Evolutionary conservation across 2,797 vertebrate genomes (phyloP).

Genomic region (Eutrigla gurnardus): DNA sequence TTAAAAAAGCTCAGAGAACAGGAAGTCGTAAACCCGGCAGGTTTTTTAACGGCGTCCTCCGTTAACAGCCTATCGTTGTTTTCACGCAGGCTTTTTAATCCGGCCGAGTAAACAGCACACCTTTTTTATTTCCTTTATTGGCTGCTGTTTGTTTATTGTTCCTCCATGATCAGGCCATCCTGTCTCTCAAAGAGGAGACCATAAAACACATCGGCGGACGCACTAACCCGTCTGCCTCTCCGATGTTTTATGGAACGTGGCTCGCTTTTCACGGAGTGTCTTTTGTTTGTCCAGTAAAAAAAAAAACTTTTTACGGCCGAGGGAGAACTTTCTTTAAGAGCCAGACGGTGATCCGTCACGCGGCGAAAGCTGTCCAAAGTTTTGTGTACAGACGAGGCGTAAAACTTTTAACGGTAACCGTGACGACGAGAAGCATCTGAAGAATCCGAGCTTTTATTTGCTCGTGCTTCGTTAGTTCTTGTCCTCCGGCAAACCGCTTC

Average conservation of each 20-base stretch:
- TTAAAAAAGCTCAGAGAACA: slow-evolving; percentile 58
- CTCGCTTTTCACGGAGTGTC: slow-evolving; percentile 55
- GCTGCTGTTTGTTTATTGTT: slow-evolving; percentile 71
- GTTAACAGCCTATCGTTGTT: slow-evolving; percentile 34
- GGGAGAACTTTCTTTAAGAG: slow-evolving; percentile 24
- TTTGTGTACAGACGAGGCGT: neutral
- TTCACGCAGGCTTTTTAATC: slow-evolving; percentile 64
- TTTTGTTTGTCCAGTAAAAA: slow-evolving; percentile 61
- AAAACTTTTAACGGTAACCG: too few species aligned
- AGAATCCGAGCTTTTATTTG: too few species aligned
- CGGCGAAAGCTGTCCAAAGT: neutral
- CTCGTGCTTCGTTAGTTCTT: too few species aligned
- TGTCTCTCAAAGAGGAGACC: slow-evolving; percentile 60
- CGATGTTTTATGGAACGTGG: slow-evolving; percentile 63
- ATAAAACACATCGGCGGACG: slow-evolving; percentile 42
- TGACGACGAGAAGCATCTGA: too few species aligned
- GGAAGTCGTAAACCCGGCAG: slow-evolving; percentile 55
- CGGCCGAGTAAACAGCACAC: slow-evolving; percentile 62
- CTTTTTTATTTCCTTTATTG: slow-evolving; percentile 46
- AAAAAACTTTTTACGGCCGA: too few species aligned
- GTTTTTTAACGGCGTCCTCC: slow-evolving; percentile 62
- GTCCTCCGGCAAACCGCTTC: too few species aligned
- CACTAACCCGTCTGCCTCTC: slow-evolving; percentile 47
- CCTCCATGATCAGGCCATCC: slow-evolving; percentile 60
- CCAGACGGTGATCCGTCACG: neutral